Base-by-base conservation (phyloP, 2,113 vertebrate genomes). In the Anhinga rufa region DNA sequence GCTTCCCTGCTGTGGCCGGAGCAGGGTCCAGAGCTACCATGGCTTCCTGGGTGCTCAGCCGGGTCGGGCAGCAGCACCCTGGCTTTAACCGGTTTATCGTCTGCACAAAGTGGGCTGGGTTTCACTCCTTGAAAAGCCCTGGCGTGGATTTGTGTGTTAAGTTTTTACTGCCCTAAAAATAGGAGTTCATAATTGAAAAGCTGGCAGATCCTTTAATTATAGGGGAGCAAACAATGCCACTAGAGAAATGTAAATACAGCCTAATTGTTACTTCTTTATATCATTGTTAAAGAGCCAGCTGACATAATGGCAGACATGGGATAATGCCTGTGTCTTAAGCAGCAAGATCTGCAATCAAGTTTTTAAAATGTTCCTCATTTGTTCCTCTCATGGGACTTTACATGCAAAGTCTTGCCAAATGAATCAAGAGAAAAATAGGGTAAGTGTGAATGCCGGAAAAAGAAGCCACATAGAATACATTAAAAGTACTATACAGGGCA, bases 211-310 rank as follows among this genome's bases (percentile, higher is more conserved):
- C 17, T 70, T 94, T 95, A 96, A 94, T 93, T 93, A 86, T 12
- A 95, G 52, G 69, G 61, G 54, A 93, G 32, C 24, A 92, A 97
- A 86, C 58, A 86, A 36, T 72, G 38, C 17, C 62, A 83, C 40
- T 65, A 42, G 88, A 74, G 91, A 91, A 81, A 80, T 80, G 88
- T 69, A 97, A 94, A 95, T 91, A 31, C 36, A 90, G 44, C 7
- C 58, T 95, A 92, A 94, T 65, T 94, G 78, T 95, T 86, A 77
- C 44, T 91, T 89, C 40, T 94, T 93, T 78, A 79, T 93, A 76
- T 95, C 26, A 7, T 22, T 81, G 89, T 80, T 94, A 70, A 79
- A 61, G 82, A 92, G 90, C 38, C 72, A 86, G 65, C 71, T 93
- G 76, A 79, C 70, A 82, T 40, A 82, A 82, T 46, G 40, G 38